Conservation (phyloP, 2,113 vertebrate species). For the Oxygymnocypris stewartii region DNA sequence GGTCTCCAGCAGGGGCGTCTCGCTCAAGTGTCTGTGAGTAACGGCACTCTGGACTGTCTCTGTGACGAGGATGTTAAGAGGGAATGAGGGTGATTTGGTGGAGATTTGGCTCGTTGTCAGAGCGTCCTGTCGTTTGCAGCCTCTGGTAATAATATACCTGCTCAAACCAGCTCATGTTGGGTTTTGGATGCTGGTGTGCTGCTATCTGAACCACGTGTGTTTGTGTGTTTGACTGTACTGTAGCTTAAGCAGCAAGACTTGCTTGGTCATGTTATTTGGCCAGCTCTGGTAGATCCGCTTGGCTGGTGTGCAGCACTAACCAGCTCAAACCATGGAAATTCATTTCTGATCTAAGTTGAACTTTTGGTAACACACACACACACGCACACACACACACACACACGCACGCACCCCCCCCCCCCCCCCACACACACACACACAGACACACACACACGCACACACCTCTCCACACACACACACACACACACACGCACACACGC, state of each 20-base stretch:
- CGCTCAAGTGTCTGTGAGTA: constrained; percentile 80
- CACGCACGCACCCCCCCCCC: no score
- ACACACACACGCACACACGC: no score
- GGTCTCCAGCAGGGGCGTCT: constrained; percentile 80
- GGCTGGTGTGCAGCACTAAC: background rate
- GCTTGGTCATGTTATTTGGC: background rate
- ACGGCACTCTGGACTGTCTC: constrained; percentile 53
- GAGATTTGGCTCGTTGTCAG: constrained; percentile 10
- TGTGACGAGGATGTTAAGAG: constrained; percentile 19
- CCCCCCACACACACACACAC: no score
- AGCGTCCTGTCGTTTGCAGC: background rate
- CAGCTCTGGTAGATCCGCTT: background rate
- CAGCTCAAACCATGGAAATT: background rate
- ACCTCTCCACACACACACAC: no score
- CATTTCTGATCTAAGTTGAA: background rate
- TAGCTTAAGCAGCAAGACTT: background rate
- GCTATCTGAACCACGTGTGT: background rate
- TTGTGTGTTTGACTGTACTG: background rate
- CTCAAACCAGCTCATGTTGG: background rate
- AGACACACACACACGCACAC: no score
- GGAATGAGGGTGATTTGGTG: background rate
- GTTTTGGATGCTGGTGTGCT: background rate
- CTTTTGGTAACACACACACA: background rate
- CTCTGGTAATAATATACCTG: constrained; percentile 11
- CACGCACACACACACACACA: no score